Evolutionary conservation across 2,113 vertebrate species (phyloP).

Genomic region (Lagopus muta): DNA sequence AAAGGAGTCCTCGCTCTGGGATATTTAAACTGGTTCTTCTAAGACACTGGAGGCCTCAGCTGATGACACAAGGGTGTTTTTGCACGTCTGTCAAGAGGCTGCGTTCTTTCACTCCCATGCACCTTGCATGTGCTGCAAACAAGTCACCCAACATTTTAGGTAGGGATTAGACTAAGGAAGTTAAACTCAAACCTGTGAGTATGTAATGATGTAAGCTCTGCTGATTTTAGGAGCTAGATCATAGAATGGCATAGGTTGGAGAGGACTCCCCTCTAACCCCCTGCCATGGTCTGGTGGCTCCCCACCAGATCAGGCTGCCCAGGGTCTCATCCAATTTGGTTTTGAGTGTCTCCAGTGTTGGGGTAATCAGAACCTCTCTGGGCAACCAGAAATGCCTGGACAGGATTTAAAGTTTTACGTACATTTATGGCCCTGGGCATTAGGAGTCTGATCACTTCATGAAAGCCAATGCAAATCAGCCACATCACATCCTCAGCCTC

Average conservation of each 20-base stretch:
- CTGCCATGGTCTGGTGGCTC: no score
- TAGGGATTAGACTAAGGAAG: background rate
- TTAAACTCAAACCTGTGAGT: background rate
- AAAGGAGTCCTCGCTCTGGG: background rate
- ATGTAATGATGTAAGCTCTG: background rate
- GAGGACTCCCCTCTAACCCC: no score
- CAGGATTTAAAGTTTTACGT: background rate
- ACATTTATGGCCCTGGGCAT: background rate
- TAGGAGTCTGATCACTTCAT: background rate
- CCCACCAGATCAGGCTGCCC: no score
- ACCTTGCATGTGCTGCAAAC: rapidly evolving
- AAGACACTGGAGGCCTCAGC: background rate
- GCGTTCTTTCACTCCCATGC: background rate
- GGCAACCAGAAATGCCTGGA: no score
- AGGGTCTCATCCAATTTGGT: no score
- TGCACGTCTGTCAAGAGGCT: rapidly evolving
- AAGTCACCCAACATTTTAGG: background rate
- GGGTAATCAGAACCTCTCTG: no score
- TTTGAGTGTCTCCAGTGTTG: no score
- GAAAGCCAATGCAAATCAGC: background rate
- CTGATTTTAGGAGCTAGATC: background rate
- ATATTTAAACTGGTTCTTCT: background rate
- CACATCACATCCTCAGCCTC: background rate
- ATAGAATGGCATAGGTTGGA: no score
- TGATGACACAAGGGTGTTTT: background rate